Conservation (phyloP, 2,797 vertebrate species). For the Geotrypetes seraphini region DNA sequence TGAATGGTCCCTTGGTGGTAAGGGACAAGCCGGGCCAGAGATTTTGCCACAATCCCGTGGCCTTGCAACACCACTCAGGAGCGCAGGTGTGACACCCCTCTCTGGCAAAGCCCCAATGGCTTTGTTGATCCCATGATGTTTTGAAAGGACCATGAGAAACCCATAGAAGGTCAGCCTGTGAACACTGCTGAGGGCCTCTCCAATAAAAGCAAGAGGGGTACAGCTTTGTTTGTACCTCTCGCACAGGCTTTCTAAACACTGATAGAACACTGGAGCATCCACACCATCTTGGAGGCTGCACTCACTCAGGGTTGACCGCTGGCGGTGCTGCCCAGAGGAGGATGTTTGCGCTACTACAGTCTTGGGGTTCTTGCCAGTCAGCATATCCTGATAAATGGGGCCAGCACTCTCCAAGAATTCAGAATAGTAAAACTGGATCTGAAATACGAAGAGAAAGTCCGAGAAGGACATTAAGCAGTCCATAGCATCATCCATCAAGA, state of each 20-base stretch:
- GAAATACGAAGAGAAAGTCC: no score
- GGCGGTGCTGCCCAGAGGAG: conserved; percentile 69
- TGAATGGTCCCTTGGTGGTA: no score
- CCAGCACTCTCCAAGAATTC: conserved; percentile 84
- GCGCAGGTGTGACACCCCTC: no score
- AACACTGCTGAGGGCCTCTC: conserved; percentile 66
- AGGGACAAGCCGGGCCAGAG: no score
- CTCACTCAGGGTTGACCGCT: conserved; percentile 57
- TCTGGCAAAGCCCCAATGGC: no score
- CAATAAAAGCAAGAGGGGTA: conserved; percentile 69
- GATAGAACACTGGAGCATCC: conserved; percentile 68
- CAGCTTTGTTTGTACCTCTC: conserved; percentile 78
- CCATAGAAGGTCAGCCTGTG: conserved; percentile 76
- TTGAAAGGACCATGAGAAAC: conserved; percentile 78
- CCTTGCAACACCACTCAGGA: no score
- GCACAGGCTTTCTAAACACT: conserved; percentile 75
- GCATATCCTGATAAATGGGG: conserved; percentile 79
- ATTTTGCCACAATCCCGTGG: no score
- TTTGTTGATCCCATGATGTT: conserved; percentile 73
- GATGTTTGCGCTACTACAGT: conserved; percentile 90
- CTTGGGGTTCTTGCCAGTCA: conserved; percentile 86
- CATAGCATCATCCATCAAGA: no score
- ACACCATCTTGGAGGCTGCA: conserved; percentile 66
- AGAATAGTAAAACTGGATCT: no score
- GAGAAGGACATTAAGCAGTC: no score